Conservation (phyloP, 30 jellyfish, hydroid and myxozoan genomes). For the Turritopsis dohrnii region DNA sequence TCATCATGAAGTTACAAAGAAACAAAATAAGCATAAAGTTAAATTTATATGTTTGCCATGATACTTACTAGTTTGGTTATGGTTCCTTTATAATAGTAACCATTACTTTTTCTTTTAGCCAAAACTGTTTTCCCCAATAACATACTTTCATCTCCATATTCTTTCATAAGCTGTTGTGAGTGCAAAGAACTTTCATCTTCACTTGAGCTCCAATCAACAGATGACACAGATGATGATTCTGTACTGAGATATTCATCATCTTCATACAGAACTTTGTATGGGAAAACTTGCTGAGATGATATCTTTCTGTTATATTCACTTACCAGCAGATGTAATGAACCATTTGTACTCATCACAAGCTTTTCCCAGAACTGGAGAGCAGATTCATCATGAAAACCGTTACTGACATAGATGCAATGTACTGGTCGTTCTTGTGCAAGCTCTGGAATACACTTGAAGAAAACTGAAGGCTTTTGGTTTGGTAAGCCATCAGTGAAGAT, state of each 20-base stretch:
- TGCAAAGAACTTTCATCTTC: constrained; percentile 6
- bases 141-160: background rate
- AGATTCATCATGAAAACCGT: constrained; percentile 28
- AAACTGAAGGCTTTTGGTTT: constrained; percentile 43
- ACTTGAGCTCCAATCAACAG: background rate
- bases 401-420: constrained; percentile 40
- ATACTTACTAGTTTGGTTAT: constrained; percentile 45
- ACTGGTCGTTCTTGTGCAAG: constrained; percentile 46
- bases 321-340: constrained; percentile 34
- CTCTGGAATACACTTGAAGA: constrained; percentile 28
- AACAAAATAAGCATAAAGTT: no score
- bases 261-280: background rate
- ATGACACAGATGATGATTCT: background rate
- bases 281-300: background rate
- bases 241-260: background rate
- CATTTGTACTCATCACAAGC: constrained; percentile 45
- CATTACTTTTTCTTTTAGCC: constrained; percentile 57
- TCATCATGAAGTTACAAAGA: no score
- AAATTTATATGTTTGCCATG: no score
- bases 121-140: constrained; percentile 43
- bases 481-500: constrained; percentile 70
- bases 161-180: background rate
- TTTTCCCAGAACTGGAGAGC: constrained; percentile 41
- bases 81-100: constrained; percentile 51
- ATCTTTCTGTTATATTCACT: background rate